Evolutionary conservation across 2,888 invertebrate species (phyloP).

Genomic region (Lottia gigantea): DNA sequence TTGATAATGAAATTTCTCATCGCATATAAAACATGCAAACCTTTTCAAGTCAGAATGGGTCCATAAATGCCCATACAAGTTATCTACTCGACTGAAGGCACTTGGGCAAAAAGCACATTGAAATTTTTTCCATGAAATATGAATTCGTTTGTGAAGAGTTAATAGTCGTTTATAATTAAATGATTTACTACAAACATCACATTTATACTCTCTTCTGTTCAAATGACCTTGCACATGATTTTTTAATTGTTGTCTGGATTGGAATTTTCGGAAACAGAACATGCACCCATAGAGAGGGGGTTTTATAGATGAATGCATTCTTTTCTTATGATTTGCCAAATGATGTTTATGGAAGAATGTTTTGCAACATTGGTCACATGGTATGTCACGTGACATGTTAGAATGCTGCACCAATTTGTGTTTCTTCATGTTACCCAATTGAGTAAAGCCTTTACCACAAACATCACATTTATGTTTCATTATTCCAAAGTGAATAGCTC

Average conservation of each 20-base stretch:
- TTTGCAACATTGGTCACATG: slow-evolving; percentile 77
- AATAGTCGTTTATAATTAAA: slow-evolving; percentile 46
- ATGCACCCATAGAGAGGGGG: too few relatives aligned
- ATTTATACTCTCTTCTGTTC: slow-evolving; percentile 95
- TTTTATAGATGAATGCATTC: slow-evolving; percentile 44
- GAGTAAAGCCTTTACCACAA: slow-evolving; percentile 94
- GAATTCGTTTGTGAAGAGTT: background rate
- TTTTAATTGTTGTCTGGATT: background rate
- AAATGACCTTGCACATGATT: background rate
- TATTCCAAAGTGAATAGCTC: slow-evolving; percentile 74
- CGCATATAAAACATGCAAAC: too few relatives aligned
- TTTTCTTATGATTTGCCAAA: slow-evolving; percentile 78
- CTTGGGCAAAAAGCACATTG: too few relatives aligned
- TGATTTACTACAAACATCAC: slow-evolving; percentile 80
- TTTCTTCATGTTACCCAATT: slow-evolving; percentile 91
- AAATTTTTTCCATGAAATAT: background rate
- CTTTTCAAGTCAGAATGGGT: too few relatives aligned
- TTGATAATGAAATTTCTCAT: too few relatives aligned
- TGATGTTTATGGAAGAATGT: slow-evolving; percentile 79
- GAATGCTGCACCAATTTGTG: slow-evolving; percentile 86
- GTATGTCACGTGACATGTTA: too few relatives aligned
- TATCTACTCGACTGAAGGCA: too few relatives aligned
- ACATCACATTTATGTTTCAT: slow-evolving; percentile 94
- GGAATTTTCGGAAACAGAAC: too few relatives aligned
- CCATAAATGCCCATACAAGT: too few relatives aligned